These are phyloP conservation scores for Diadema setosum DNA, from an alignment of 35 echinoderm and acorn worm genomes.

Conservation along the genomic window DNA sequence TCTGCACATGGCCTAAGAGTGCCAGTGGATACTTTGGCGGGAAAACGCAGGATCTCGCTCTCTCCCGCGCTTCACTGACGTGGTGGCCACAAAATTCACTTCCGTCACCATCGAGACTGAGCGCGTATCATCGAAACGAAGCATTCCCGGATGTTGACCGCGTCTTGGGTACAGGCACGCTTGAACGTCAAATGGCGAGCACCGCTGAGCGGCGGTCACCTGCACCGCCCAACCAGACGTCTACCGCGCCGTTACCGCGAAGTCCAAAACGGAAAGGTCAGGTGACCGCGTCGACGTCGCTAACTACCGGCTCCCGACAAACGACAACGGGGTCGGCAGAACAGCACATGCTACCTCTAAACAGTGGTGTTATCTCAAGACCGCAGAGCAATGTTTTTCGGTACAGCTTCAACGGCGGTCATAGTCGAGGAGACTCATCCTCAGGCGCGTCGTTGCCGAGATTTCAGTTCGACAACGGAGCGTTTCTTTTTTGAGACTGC, in stretches of 20 bases:
- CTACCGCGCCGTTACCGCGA: neutral
- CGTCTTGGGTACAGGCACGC: neutral
- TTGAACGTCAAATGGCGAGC: neutral
- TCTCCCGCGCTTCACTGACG: neutral
- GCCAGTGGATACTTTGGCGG: conserved; percentile 19
- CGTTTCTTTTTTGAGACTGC: neutral
- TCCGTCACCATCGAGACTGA: conserved; percentile 5
- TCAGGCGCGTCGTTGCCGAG: neutral
- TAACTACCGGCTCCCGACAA: neutral
- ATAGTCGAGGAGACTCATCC: neutral
- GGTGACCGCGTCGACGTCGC: neutral
- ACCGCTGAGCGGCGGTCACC: conserved; percentile 6
- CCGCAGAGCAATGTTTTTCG: conserved; percentile 13
- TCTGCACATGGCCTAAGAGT: conserved; percentile 14
- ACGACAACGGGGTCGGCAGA: neutral
- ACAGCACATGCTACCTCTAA: neutral
- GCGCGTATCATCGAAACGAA: conserved; percentile 3
- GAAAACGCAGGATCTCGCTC: neutral
- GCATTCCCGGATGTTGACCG: conserved; percentile 4
- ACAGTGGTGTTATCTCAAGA: neutral
- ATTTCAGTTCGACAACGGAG: conserved; percentile 12
- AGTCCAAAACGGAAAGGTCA: neutral
- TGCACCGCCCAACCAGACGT: neutral
- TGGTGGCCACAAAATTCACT: conserved; percentile 16
- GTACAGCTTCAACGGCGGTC: conserved; percentile 7